Evolutionary conservation across 2,888 invertebrate species (phyloP).

Genomic region (Platycheirus albimanus): DNA sequence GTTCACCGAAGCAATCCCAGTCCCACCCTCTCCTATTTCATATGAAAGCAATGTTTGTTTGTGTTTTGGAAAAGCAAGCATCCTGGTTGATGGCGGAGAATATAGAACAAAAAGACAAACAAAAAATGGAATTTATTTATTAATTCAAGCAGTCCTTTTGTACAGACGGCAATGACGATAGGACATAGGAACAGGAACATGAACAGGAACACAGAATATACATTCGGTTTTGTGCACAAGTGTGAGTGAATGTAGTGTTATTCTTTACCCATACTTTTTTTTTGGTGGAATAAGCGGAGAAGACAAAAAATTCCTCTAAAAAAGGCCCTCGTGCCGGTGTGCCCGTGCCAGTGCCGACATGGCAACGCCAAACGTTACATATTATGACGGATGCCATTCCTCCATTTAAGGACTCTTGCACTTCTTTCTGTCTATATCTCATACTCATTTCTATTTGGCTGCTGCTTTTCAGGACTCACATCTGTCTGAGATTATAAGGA

Average conservation of each 20-base stretch:
- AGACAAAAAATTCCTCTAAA: background rate
- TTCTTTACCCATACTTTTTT: too few relatives aligned
- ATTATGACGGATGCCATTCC: slow-evolving; percentile 57
- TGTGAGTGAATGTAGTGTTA: slow-evolving; percentile 11
- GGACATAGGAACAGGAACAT: too few relatives aligned
- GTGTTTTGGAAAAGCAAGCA: background rate
- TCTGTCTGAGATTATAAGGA: slow-evolving; percentile 18
- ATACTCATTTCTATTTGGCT: background rate
- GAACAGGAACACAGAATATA: slow-evolving; percentile 31
- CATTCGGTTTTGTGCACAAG: background rate
- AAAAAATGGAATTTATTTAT: slow-evolving; percentile 72
- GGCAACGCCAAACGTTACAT: slow-evolving; percentile 54
- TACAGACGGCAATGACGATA: slow-evolving; percentile 6
- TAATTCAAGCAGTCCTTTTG: slow-evolving; percentile 58
- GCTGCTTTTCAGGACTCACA: too few relatives aligned
- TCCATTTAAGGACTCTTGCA: slow-evolving; percentile 42
- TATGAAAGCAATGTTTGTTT: slow-evolving; percentile 24
- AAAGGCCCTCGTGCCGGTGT: background rate
- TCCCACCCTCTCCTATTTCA: background rate
- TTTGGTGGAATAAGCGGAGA: background rate
- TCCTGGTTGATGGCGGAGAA: background rate
- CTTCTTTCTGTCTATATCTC: slow-evolving; percentile 22
- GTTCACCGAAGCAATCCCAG: background rate
- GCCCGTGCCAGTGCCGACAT: slow-evolving; percentile 25
- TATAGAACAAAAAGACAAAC: slow-evolving; percentile 41